These are phyloP conservation scores for Steinernema feltiae DNA, from an alignment of 1,140 invertebrate species.

Conservation along the genomic window DNA sequence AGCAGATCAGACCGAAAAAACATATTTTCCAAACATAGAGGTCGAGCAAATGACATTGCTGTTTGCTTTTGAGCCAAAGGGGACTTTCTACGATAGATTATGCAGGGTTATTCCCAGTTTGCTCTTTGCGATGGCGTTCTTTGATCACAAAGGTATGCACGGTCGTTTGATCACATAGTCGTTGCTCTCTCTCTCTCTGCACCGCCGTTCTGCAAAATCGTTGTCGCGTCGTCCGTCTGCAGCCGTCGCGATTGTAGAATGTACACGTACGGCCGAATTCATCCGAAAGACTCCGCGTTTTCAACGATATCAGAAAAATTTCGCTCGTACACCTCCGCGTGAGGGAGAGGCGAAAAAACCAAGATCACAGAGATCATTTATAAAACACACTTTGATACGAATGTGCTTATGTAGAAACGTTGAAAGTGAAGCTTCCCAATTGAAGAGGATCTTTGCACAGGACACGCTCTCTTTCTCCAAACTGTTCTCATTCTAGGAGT, in stretches of 20 bases:
- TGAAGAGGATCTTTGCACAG: too few species aligned
- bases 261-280: not conserved
- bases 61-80: too few species aligned
- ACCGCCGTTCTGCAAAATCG: conserved; percentile 3
- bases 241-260: not conserved
- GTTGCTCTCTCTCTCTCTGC: not conserved
- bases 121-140: not conserved
- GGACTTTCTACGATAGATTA: too few species aligned
- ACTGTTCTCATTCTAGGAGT: too few species aligned
- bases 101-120: too few species aligned
- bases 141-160: not conserved
- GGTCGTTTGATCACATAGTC: not conserved
- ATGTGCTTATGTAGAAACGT: too few species aligned
- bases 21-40: not conserved
- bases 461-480: too few species aligned
- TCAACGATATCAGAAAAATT: not conserved
- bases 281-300: not conserved
- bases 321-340: not conserved
- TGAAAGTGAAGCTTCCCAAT: too few species aligned
- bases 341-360: not conserved
- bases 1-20: not conserved
- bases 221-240: not conserved
- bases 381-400: too few species aligned
- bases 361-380: too few species aligned
- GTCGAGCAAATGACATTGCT: too few species aligned